Percentiles rank a stretch among this genome's conserved stretches.
These are phyloP conservation scores for Nyctibius bracteatus DNA, from an alignment of 2,113 vertebrate genomes.

Conservation along the genomic window DNA sequence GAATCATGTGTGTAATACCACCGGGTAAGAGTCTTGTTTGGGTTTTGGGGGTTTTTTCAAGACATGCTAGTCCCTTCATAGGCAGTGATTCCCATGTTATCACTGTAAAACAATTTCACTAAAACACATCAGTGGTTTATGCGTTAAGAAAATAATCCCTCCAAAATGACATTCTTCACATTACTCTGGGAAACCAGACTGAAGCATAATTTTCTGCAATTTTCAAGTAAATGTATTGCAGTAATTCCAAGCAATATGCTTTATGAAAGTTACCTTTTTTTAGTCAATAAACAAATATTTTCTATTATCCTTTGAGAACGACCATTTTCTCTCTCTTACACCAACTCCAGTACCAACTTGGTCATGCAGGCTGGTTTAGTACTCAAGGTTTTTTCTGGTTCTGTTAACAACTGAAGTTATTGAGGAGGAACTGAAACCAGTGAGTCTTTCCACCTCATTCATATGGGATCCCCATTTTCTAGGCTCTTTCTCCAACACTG, in stretches of 20 bases:
- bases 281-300: neutral
- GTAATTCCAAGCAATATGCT: neutral
- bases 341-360: neutral
- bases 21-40: constrained; percentile 61
- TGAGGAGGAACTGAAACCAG: neutral
- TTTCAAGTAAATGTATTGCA: neutral
- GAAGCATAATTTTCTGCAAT: neutral
- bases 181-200: neutral
- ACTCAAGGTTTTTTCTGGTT: neutral
- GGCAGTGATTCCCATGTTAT: neutral
- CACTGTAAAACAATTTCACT: neutral
- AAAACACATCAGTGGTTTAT: neutral
- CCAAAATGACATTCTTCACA: neutral
- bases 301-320: neutral
- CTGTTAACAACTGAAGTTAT: neutral
- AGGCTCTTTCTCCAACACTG: neutral
- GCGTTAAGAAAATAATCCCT: neutral
- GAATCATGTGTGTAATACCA: constrained; percentile 73
- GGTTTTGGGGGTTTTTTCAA: neutral
- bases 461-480: neutral
- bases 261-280: neutral
- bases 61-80: neutral
- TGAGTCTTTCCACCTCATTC: neutral
- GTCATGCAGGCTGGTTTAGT: neutral
- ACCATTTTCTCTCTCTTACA: neutral